Percentiles rank a stretch among this genome's conserved stretches.
Evolutionary conservation across 1,140 invertebrate genomes (phyloP).

Genomic region (Diabrotica virgifera): DNA sequence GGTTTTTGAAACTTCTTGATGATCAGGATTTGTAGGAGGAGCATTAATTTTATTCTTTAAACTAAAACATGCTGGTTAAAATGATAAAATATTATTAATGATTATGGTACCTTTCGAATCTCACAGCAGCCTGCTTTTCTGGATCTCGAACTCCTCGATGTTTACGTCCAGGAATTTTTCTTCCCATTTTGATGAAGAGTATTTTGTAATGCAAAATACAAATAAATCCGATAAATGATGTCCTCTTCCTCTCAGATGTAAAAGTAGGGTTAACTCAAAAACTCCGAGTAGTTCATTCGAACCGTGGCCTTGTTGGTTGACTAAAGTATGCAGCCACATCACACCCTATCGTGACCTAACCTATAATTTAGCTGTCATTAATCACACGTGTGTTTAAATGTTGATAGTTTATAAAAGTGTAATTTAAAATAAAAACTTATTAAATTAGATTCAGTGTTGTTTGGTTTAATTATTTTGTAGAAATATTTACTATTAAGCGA

Average conservation of each 20-base stretch:
- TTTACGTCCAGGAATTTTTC: constrained; percentile 72
- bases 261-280: neutral
- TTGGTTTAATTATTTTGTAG: no score
- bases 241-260: neutral
- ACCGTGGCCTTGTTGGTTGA: no score
- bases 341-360: no score
- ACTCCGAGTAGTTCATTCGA: neutral
- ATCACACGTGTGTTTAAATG: no score
- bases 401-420: no score
- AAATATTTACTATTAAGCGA: no score
- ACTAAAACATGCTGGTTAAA: constrained; percentile 48
- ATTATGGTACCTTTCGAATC: constrained; percentile 53
- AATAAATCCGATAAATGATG: neutral
- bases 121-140: constrained; percentile 58
- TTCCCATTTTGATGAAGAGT: constrained; percentile 57
- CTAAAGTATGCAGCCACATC: no score
- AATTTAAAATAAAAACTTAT: no score
- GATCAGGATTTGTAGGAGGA: constrained; percentile 60
- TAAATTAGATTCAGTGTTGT: no score
- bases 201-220: neutral
- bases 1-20: constrained; percentile 65
- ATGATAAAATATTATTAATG: no score
- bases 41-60: constrained; percentile 65
- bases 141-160: constrained; percentile 69
- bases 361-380: no score